These are phyloP conservation scores for Stegodyphus dumicola DNA, from an alignment of 1,140 invertebrate species.

Conservation along the genomic window DNA sequence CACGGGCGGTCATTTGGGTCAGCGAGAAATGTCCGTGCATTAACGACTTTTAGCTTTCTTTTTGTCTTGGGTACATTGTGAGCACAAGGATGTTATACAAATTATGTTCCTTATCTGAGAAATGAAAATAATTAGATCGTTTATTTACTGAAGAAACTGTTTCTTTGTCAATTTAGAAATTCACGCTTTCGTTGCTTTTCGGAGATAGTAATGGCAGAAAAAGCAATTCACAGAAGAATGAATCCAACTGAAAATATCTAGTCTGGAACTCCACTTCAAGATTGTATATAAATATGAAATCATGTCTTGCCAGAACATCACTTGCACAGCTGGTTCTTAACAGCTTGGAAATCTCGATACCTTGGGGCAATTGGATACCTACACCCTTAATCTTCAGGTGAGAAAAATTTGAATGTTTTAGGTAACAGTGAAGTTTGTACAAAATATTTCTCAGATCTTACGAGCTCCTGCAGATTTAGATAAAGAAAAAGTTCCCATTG, in stretches of 20 bases:
- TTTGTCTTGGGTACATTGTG: too few relatives aligned
- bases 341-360: neutral
- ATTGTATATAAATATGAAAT: neutral
- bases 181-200: conserved; percentile 55
- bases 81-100: conserved; percentile 32
- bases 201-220: conserved; percentile 17
- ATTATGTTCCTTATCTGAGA: conserved; percentile 10
- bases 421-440: too few relatives aligned
- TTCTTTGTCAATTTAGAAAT: conserved; percentile 31
- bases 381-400: neutral
- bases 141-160: conserved; percentile 11
- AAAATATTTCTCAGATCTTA: too few relatives aligned
- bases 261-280: neutral
- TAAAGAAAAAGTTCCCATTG: too few relatives aligned
- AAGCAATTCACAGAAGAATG: conserved; percentile 19
- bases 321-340: neutral
- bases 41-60: conserved; percentile 27
- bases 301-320: neutral
- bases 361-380: neutral
- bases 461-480: too few relatives aligned
- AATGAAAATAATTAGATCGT: conserved; percentile 56
- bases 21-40: conserved; percentile 1
- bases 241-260: neutral
- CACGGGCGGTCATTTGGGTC: conserved; percentile 42
- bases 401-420: neutral